Evolutionary conservation across 2,113 vertebrate species (phyloP), one percentile per base, ranked within the genome.

Genomic region (Raphicerus campestris): DNA sequence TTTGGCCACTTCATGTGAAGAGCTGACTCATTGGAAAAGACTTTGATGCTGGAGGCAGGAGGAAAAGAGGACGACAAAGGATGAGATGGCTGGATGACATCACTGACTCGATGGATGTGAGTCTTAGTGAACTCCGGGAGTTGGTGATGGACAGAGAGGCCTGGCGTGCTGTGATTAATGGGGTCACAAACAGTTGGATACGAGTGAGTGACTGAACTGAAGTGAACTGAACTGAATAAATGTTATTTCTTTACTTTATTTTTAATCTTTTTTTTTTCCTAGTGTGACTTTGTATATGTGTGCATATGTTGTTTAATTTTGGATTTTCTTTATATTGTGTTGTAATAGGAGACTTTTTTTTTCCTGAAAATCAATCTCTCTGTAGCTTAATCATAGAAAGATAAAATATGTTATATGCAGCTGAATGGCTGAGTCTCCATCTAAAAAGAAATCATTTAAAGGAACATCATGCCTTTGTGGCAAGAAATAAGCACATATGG

Each of bases 261-360:
- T 47, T 32, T 30, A 4, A 15, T n/a, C n/a, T n/a, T n/a, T n/a
- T 66, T 28, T 35, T 20, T 35, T 32, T 10, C 10, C n/a, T 47
- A 22, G 20, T 19, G 42, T 86, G 47, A 35, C 15, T 16, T 1
- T 47, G 8, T 32, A n/a, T 47, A 2, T 15, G 15, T 10, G 47
- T 8, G 17, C n/a, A 1, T 49, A 5, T 55, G 24, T n/a, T 77
- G 8, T 47, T 75, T 78, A 58, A 45, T 32, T 75, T 17, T 53
- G 16, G 5, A 39, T 51, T 42, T 17, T 70, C 2, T 47, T 49
- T 26, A 7, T 39, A 20, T 7, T 24, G 20, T 47, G 32, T 9
- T 35, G 55, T 47, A 42, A 45, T 8, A 10, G 10, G 11, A 1
- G 0, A 0, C 10, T 3, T 8, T 63, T n/a, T n/a, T n/a, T n/a